These are phyloP conservation scores for Phainopepla nitens DNA, from an alignment of 2,113 vertebrate species.

Conservation along the genomic window DNA sequence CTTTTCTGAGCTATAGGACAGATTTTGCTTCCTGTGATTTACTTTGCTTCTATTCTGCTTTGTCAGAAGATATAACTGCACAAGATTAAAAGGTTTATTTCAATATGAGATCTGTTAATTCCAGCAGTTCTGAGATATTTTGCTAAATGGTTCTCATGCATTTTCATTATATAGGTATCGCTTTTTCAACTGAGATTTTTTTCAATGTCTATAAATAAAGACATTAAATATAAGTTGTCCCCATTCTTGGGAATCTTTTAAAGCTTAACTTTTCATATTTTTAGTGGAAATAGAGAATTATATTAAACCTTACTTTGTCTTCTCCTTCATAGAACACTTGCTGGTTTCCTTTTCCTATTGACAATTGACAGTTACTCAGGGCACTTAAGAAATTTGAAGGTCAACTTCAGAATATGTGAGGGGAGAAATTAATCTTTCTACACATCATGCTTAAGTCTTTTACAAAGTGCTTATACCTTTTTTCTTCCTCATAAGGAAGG, in stretches of 20 bases:
- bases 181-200: neutral
- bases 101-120: neutral
- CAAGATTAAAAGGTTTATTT: neutral
- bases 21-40: neutral
- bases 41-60: neutral
- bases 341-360: neutral
- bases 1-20: neutral
- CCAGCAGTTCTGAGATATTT: neutral
- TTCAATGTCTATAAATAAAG: neutral
- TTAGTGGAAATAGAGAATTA: neutral
- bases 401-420: neutral
- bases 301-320: neutral
- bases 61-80: neutral
- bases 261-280: neutral
- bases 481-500: neutral
- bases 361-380: neutral
- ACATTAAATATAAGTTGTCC: neutral
- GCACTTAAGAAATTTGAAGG: neutral
- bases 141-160: neutral
- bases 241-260: neutral
- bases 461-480: neutral
- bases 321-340: neutral
- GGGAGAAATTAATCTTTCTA: neutral
- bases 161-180: neutral
- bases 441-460: neutral